Evolutionary conservation across 2,888 invertebrate genomes (phyloP).

Genomic region (Campoplex capitator): DNA sequence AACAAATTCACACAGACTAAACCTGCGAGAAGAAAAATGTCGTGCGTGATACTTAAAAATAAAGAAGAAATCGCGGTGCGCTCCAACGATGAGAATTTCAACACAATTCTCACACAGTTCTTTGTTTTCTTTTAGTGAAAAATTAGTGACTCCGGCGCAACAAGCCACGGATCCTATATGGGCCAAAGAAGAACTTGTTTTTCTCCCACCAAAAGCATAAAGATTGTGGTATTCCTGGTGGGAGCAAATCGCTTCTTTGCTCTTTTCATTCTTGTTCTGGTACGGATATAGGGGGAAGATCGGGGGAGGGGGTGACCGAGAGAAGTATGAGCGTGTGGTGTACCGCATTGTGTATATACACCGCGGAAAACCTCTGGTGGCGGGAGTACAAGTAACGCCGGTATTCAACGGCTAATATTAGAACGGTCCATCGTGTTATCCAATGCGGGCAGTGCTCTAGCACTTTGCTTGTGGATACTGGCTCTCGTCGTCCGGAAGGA

Average conservation of each 20-base stretch:
- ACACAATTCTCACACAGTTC: not conserved
- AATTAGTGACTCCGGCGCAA: not conserved
- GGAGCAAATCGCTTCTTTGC: conserved; percentile 16
- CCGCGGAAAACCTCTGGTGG: conserved; percentile 51
- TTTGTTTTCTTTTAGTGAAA: not conserved
- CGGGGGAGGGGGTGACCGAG: not conserved
- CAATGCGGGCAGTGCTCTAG: conserved; percentile 55
- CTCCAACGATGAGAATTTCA: not conserved
- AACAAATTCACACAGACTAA: not conserved
- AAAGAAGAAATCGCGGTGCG: not conserved
- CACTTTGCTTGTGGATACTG: conserved; percentile 54
- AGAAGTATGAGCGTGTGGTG: conserved; percentile 40
- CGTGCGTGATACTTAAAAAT: not conserved
- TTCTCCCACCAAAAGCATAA: not conserved
- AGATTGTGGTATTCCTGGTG: not conserved
- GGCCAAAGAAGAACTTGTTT: conserved; percentile 15
- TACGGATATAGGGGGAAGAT: not conserved
- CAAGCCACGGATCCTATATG: not conserved
- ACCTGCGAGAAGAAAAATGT: not conserved
- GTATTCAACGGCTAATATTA: conserved; percentile 77
- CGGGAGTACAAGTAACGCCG: conserved; percentile 61
- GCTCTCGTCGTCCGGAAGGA: conserved; percentile 40
- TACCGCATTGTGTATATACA: conserved; percentile 47
- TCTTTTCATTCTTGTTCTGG: conserved; percentile 35
- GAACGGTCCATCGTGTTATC: conserved; percentile 67